Base-by-base conservation (phyloP, 2,888 invertebrate genomes). In the Thecocarcelia acutangulata region DNA sequence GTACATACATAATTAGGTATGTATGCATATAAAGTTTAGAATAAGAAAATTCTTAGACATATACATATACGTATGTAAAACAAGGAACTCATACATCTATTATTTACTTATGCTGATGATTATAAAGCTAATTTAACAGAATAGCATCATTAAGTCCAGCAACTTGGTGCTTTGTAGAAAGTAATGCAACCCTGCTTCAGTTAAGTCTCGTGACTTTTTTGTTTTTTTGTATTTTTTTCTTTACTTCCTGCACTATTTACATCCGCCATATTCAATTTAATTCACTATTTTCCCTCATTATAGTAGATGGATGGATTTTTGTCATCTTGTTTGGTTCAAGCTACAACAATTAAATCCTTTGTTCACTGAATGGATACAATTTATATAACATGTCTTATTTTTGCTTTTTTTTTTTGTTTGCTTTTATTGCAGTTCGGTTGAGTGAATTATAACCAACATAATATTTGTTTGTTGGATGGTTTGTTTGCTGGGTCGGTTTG, bases 181-280 rank as follows among this genome's bases (percentile, higher is more conserved):
- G 17, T 50, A 66, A 70, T 75, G 28, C 61, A 80, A 75, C 70
- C 52, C 70, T 80, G 52, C 21, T 21, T 40, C 48, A 44, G n/a
- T 19, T 40, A 15, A 12, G 63, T 50, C 64, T 75, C 64, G 59
- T 66, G 70, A 70, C 46, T 70, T n/a, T n/a, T n/a, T n/a, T n/a
- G n/a, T n/a, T n/a, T n/a, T n/a, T n/a, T n/a, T n/a, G 44, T 58
- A 9, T 33, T 1, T 33, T 33, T 33, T 33, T 33, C 24, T 70
- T 44, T 24, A 46, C 44, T 64, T 58, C 56, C 70, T 70, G 44
- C 75, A 70, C 46, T 64, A 66, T 72, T 48, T 59, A 66, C 46
- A 75, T 70, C 70, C 58, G 75, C 58, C 64, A 75, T 75, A 66
- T 70, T 52, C 44, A 70, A 40, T 72, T 76, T 54, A 72, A 28